Evolutionary conservation across 2,797 vertebrate species (phyloP), one percentile per base, ranked within the genome.

Genomic region (Kryptolebias ocellatus): DNA sequence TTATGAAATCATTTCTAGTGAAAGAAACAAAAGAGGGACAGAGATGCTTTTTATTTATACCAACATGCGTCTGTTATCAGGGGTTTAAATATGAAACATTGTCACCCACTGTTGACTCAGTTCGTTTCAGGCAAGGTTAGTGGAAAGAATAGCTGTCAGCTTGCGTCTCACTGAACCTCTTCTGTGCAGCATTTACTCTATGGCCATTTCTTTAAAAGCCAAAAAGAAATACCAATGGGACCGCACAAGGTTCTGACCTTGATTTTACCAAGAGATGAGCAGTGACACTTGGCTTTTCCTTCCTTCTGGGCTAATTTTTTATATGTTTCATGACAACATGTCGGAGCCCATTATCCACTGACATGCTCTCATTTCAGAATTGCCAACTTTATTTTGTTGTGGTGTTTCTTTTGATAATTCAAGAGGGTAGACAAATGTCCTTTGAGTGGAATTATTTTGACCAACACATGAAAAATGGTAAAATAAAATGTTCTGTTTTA

Each of bases 261-360:
- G 82, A 78, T 81, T 81, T 55, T 53, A 72, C 37, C 64, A 68
- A 51, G 54, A 81, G 80, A 88, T 86, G 79, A 87, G 83, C 53
- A 53, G 86, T 74, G 74, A 83, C 73, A 76, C 80, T 78, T 74
- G 76, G 76, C 70, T 64, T 84, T 80, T 82, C 72, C 76, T 74
- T 79, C 81, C 64, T 66, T 31, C 54, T 58, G 67, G 62, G 74
- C 74, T 79, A 70, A 47, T 76, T 75, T 74, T 75, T 67, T 49
- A 8, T 64, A 69, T 18, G 27, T 84, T 86, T 84, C 82, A 83
- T 89, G 82, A 77, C 61, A 69, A 67, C 70, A 45, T 80, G 86
- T 87, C 78, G 72, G 71, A 84, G 78, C 83, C 79, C 78, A 90
- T 83, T 90, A 90, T 63, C 65, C 61, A 28, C 75, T 37, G 44